Evolutionary conservation across 2,113 vertebrate genomes (phyloP).

Genomic region (Albula glossodonta): DNA sequence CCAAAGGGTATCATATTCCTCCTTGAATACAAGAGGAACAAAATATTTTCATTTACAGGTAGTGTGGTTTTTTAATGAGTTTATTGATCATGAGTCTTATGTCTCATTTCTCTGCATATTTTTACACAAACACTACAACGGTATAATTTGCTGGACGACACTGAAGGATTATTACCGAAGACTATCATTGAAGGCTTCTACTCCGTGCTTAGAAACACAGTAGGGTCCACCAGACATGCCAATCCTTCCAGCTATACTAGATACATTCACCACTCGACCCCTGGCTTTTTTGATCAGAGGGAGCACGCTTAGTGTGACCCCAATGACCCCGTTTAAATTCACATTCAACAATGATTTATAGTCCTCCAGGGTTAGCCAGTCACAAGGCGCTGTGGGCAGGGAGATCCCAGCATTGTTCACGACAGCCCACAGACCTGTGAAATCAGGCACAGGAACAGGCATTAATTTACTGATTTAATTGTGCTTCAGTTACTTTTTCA

Average conservation of each 20-base stretch:
- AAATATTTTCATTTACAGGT: background rate
- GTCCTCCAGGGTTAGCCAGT: conserved; percentile 73
- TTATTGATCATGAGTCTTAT: background rate
- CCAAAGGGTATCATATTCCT: conserved; percentile 72
- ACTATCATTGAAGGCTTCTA: conserved; percentile 80
- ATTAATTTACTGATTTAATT: background rate
- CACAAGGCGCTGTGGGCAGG: conserved; percentile 59
- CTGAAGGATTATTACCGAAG: conserved; percentile 61
- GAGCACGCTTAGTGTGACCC: conserved; percentile 73
- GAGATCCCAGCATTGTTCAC: conserved; percentile 67
- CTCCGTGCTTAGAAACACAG: conserved; percentile 73
- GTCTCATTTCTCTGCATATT: background rate
- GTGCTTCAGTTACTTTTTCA: background rate
- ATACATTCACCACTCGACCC: conserved; percentile 75
- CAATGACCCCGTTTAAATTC: conserved; percentile 72
- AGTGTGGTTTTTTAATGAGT: background rate
- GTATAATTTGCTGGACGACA: background rate
- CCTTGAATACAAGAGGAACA: conserved; percentile 51
- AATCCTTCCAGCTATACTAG: conserved; percentile 72
- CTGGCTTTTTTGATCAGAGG: conserved; percentile 70
- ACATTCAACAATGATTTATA: conserved; percentile 70
- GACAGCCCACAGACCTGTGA: conserved; percentile 73
- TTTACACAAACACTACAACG: background rate
- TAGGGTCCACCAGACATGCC: conserved; percentile 67
- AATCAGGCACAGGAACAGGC: background rate